Evolutionary conservation across 2,888 invertebrate species (phyloP), one percentile per base, ranked within the genome.

Genomic region (Trichopoda pennipes): DNA sequence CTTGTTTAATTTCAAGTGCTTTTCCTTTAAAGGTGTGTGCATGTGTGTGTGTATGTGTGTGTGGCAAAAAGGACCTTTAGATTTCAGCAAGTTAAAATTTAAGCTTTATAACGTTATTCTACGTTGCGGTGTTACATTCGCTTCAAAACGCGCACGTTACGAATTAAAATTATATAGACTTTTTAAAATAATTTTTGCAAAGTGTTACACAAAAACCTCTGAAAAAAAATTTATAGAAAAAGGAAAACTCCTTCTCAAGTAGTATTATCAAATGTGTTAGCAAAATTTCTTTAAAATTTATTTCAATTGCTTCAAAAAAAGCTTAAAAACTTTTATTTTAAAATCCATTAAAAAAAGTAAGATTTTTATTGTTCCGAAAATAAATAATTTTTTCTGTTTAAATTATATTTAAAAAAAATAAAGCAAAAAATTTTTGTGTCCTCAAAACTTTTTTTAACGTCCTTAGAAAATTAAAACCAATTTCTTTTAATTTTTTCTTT

Each of bases 91-190:
- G 42, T 53, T 61, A 35, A 51, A 51, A 47, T 23, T 51, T 66
- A 77, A 82, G 78, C 75, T 79, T 72, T 82, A 82, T 79, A 82
- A 82, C 82, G 82, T 79, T 82, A 56, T 79, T 55, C 72, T 82
- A 82, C 82, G 82, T 79, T 82, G 82, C 82, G 82, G 82, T 82
- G 79, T 79, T 75, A 82, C 28, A 79, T 75, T 68, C 79, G 78
- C 56, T 75, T 79, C 19, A 55, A 82, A 79, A 72, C 82, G 78
- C 82, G 82, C 82, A 82, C 75, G 79, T 79, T 82, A 38, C 12
- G 2, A 73, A 49, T 17, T 51, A 42, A 53, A 64, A 51, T n/a
- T n/a, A 49, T 21, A 75, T 38, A 70, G 70, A 63, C 51, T 61
- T 55, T n/a, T 47, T 44, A 38, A 74, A 60, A 63, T 49, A 42